Conservation (phyloP, 2,797 vertebrate genomes). For the Gallinago nigripennis region DNA sequence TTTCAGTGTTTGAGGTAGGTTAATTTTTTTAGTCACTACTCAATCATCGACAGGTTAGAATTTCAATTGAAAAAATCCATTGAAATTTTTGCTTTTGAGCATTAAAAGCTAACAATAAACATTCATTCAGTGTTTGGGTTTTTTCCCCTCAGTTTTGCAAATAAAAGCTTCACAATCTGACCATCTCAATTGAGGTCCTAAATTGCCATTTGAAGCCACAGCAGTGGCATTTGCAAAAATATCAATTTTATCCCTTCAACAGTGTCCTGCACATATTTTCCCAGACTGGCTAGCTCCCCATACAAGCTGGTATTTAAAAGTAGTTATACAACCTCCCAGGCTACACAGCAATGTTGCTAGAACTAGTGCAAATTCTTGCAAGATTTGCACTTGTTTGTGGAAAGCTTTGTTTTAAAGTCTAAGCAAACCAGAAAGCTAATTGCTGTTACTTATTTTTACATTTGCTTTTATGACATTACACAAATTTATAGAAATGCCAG, state of each 20-base stretch:
- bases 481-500: not conserved
- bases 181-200: not conserved
- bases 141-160: not conserved
- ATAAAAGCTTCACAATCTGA: not conserved
- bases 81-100: not conserved
- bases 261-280: not conserved
- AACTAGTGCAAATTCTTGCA: not conserved
- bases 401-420: not conserved
- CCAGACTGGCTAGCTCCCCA: not conserved
- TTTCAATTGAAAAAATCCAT: slow-evolving; percentile 16
- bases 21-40: not conserved
- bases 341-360: not conserved
- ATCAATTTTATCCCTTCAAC: not conserved
- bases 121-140: not conserved
- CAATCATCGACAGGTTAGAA: not conserved
- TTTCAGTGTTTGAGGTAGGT: not conserved
- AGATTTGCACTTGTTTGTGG: not conserved
- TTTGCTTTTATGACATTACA: not conserved
- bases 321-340: not conserved
- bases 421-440: not conserved
- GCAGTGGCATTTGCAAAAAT: slow-evolving; percentile 7
- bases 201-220: not conserved
- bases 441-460: not conserved
- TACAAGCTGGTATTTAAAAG: not conserved
- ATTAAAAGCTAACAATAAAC: not conserved